Evolutionary conservation across 2,113 vertebrate species (phyloP).

Genomic region (Ciconia maguari): DNA sequence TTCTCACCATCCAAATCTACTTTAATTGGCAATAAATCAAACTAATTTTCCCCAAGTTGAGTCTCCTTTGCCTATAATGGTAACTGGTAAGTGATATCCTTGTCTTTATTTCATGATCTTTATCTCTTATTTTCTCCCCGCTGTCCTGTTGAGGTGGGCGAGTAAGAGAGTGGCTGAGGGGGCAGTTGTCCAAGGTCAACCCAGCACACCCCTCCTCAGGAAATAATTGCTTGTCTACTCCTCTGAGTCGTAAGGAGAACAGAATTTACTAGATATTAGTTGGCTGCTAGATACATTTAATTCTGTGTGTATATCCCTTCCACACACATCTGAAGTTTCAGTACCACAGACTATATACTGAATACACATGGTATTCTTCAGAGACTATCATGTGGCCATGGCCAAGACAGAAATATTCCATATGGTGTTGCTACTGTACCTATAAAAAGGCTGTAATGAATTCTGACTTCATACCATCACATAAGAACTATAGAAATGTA

Average conservation of each 20-base stretch:
- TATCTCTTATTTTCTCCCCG: not conserved
- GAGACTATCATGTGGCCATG: not conserved
- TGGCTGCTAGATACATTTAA: not conserved
- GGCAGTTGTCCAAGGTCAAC: not conserved
- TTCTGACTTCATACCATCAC: conserved; percentile 20
- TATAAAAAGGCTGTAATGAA: conserved; percentile 58
- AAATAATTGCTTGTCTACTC: not conserved
- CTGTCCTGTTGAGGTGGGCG: not conserved
- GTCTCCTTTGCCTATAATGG: not conserved
- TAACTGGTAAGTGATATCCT: not conserved
- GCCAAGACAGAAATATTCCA: conserved; percentile 31
- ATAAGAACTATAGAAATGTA: not conserved
- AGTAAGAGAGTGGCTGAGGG: not conserved
- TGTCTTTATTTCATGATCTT: not conserved
- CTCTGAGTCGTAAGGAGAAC: not conserved
- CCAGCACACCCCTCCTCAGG: not conserved
- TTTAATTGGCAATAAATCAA: not conserved
- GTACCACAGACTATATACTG: not conserved
- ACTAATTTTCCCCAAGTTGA: not conserved
- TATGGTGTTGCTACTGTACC: conserved; percentile 38
- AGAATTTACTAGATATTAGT: not conserved
- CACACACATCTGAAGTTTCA: not conserved
- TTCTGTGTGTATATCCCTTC: not conserved
- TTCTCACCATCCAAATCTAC: not conserved
- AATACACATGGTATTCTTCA: not conserved